Evolutionary conservation across 2,888 invertebrate genomes (phyloP), one percentile per base, ranked within the genome.

Genomic region (Hypena proboscidalis): DNA sequence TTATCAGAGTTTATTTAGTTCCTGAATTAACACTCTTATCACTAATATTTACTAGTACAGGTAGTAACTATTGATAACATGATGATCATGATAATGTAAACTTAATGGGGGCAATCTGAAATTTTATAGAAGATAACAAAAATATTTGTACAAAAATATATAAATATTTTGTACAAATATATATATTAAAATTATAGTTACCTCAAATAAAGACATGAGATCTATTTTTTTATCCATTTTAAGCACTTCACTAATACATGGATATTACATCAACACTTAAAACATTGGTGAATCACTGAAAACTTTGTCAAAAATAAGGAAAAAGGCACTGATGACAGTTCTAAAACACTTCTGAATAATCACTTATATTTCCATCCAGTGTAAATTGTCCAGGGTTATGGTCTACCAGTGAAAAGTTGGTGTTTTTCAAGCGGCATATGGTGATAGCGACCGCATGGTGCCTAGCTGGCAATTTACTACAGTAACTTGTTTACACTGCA

Each of bases 201-300:
- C 91, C 91, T 91, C 91, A 64, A 91, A 82, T 36, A 91, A 67
- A 8, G 91, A 90, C 74, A 91, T 74, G 38, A 91, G 71, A 68
- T 91, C 91, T 81, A 91, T 67, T 79, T 88, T 91, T 77, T 78
- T 89, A 85, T 90, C 90, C 91, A 90, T 90, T 66, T 73, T 87
- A 49, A 62, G 48, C 67, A 67, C 68, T 70, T 73, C 60, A 70
- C 55, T 43, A 53, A 72, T 68, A 59, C 74, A 77, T 76, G 56
- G 65, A 72, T 70, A 46, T 78, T 77, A 77, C 64, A 78, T 77
- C 64, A 75, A 75, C 64, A 66, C 66, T 52, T 36, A 34, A 45
- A 61, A 56, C 79, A 78, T 74, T 64, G 62, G 66, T 73, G 47
- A 77, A 58, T 73, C 80, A 84, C 78, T 69, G 53, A 25, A 42